These are phyloP conservation scores for Natrix natrix DNA, from an alignment of 2,797 vertebrate genomes.

Conservation along the genomic window DNA sequence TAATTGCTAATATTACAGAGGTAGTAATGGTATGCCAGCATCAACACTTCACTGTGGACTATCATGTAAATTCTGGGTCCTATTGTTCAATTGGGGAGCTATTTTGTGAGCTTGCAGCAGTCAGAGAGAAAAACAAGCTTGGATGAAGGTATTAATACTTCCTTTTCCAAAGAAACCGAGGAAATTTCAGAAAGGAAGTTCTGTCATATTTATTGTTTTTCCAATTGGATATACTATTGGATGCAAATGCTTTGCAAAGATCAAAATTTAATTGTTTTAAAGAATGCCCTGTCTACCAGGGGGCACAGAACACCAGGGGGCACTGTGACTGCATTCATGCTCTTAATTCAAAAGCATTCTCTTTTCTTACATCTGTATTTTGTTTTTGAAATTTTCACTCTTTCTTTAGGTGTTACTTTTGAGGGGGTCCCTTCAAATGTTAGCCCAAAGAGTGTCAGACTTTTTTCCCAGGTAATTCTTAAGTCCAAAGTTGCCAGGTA, in stretches of 20 bases:
- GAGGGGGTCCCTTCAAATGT: neutral
- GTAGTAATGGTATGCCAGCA: neutral
- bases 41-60: neutral
- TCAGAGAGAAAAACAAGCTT: neutral
- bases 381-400: neutral
- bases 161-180: neutral
- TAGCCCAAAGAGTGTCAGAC: neutral
- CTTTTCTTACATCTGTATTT: neutral
- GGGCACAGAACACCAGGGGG: slow-evolving; percentile 1
- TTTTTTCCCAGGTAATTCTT: neutral
- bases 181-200: neutral
- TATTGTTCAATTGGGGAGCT: neutral
- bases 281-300: neutral
- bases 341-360: no score
- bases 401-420: neutral
- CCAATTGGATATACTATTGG: neutral
- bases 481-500: neutral
- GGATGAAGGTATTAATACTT: neutral
- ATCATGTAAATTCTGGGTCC: neutral
- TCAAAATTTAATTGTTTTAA: neutral
- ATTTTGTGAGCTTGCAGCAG: neutral
- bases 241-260: neutral
- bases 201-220: neutral
- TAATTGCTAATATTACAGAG: neutral
- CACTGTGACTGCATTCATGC: neutral